Conservation (phyloP, 2,888 invertebrate genomes). For the Nycteola revayana region DNA sequence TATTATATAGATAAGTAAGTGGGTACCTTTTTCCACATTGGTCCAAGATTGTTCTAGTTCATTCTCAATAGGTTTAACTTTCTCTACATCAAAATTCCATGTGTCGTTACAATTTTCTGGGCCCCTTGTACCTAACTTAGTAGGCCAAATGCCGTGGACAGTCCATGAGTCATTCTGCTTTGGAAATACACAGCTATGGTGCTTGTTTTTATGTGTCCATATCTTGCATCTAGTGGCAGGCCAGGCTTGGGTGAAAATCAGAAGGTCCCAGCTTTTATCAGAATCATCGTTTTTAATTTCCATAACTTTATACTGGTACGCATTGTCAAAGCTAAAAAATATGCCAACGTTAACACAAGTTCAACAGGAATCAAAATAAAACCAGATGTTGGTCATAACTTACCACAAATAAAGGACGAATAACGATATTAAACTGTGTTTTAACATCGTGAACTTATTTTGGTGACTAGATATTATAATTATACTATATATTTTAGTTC, state of each 20-base stretch:
- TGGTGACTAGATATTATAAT: too few species aligned
- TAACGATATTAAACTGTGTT: constrained; percentile 11
- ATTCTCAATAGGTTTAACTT: constrained; percentile 81
- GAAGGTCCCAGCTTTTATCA: constrained; percentile 83
- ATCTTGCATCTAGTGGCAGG: constrained; percentile 79
- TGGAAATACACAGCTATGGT: constrained; percentile 85
- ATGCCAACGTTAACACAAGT: too few species aligned
- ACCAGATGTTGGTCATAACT: constrained; percentile 2
- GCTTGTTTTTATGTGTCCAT: constrained; percentile 83
- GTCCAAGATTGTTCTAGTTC: constrained; percentile 85
- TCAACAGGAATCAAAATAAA: too few species aligned
- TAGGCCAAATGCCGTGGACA: constrained; percentile 93
- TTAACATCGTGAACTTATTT: constrained; percentile 17
- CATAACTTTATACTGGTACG: constrained; percentile 10
- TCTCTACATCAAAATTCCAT: constrained; percentile 84
- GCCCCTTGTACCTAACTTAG: constrained; percentile 84
- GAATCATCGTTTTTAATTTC: constrained; percentile 2
- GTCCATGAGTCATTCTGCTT: constrained; percentile 85
- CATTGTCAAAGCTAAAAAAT: constrained; percentile 29
- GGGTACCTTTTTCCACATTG: constrained; percentile 85
- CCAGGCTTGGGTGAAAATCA: constrained; percentile 83
- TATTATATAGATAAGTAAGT: too few species aligned
- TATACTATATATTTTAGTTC: too few species aligned
- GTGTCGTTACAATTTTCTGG: constrained; percentile 87
- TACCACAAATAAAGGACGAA: constrained; percentile 25